These are phyloP conservation scores for Pyralis farinalis DNA, from an alignment of 2,888 invertebrate genomes.

Conservation along the genomic window DNA sequence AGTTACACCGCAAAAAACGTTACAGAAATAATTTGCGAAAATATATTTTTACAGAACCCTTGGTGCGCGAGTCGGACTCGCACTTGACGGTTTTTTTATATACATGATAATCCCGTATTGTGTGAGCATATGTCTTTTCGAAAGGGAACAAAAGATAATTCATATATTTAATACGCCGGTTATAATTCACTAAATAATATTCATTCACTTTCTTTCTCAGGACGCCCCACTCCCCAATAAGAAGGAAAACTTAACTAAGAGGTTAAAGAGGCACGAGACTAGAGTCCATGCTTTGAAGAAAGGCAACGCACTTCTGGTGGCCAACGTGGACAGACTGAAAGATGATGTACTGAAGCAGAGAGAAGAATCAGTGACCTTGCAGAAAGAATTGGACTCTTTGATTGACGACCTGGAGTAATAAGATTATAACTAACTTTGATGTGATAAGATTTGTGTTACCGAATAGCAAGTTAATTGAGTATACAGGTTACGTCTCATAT, in stretches of 20 bases:
- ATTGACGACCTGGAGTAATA: constrained; percentile 90
- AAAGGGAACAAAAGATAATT: not conserved
- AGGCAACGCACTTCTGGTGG: constrained; percentile 92
- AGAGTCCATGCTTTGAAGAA: constrained; percentile 91
- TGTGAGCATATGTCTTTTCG: not conserved
- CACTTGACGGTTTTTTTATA: no score
- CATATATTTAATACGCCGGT: no score
- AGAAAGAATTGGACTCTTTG: constrained; percentile 92
- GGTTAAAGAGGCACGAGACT: constrained; percentile 89
- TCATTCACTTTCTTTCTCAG: constrained; percentile 44
- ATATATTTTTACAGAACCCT: no score
- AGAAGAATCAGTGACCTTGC: constrained; percentile 87
- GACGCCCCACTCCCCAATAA: constrained; percentile 85
- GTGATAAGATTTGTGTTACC: constrained; percentile 2
- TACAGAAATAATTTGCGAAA: no score
- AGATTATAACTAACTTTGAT: not conserved
- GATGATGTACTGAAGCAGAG: constrained; percentile 92
- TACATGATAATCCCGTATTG: not conserved
- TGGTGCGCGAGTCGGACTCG: no score
- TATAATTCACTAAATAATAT: no score
- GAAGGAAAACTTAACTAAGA: constrained; percentile 83
- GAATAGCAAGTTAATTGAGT: no score
- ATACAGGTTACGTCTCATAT: no score
- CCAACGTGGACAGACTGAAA: constrained; percentile 92
- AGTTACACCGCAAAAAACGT: no score